Percentiles rank a stretch among this genome's conserved stretches.
phyloP scores from a whole-genome alignment of 2,797 vertebrate genomes.

The Otus scops region DNA sequence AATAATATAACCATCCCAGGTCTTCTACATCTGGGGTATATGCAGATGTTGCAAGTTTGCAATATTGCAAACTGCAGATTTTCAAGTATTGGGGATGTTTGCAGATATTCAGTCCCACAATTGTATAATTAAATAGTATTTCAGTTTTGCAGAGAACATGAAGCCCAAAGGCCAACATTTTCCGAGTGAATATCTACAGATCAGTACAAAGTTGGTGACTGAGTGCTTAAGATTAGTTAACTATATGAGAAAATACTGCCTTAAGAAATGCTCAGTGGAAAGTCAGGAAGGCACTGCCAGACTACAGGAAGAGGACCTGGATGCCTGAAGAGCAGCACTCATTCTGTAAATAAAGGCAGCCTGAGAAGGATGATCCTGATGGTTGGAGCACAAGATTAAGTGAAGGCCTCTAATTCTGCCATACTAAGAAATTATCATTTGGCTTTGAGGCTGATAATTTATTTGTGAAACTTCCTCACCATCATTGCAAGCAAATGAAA shows the following conservation, averaged over 20 bases:
- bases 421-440: not conserved
- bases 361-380: not conserved
- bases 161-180: not conserved
- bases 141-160: not conserved
- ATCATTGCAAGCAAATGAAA: not conserved
- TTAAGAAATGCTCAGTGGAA: not conserved
- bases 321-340: not conserved
- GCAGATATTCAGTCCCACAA: not conserved
- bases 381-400: not conserved
- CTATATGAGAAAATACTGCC: not conserved
- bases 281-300: not conserved
- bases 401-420: not conserved
- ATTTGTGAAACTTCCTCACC: not conserved
- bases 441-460: not conserved
- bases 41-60: not conserved
- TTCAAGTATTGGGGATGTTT: not conserved
- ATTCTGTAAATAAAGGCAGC: not conserved
- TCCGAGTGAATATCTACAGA: not conserved
- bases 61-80: not conserved
- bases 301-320: not conserved
- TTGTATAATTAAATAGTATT: not conserved
- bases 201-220: not conserved
- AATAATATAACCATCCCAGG: not conserved
- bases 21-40: not conserved
- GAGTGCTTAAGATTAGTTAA: not conserved